A percentile compares a stretch with the other conserved stretches of the same genome.
Evolutionary conservation across 37 sponge, comb jelly and placozoan species (phyloP).

Genomic region (Lycopodina hypogea): DNA sequence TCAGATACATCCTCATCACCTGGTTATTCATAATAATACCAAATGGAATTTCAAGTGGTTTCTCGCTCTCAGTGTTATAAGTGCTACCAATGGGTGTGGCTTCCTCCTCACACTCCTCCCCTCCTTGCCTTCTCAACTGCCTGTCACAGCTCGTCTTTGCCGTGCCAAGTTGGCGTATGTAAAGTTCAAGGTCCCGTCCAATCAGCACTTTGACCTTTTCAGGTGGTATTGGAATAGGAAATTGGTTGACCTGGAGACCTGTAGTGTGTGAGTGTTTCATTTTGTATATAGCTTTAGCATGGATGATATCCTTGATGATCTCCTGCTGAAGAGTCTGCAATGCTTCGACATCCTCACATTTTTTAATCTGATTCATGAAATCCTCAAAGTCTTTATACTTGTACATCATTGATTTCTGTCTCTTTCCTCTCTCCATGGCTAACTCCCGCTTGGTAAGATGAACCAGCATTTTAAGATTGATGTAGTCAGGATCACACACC

Average conservation of each 20-base stretch:
- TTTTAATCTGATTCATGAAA: slow-evolving; percentile 75
- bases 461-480: slow-evolving; percentile 78
- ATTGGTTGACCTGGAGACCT: slow-evolving; percentile 35
- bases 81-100: neutral
- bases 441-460: slow-evolving; percentile 57
- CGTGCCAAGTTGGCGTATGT: slow-evolving; percentile 69
- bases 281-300: slow-evolving; percentile 78
- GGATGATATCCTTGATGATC: slow-evolving; percentile 87
- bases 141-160: slow-evolving; percentile 63
- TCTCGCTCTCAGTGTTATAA: neutral
- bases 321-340: slow-evolving; percentile 63
- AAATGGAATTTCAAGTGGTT: slow-evolving; percentile 50
- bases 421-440: slow-evolving; percentile 50
- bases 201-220: slow-evolving; percentile 70
- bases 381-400: slow-evolving; percentile 61
- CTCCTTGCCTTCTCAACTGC: slow-evolving; percentile 64
- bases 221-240: slow-evolving; percentile 73
- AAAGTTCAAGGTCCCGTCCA: slow-evolving; percentile 65
- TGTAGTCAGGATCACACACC: slow-evolving; percentile 90
- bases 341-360: slow-evolving; percentile 55
- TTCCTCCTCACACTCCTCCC: slow-evolving; percentile 43
- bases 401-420: slow-evolving; percentile 19
- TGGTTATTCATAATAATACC: slow-evolving; percentile 51
- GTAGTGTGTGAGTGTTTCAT: slow-evolving; percentile 62
- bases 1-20: slow-evolving; percentile 3